Conservation (phyloP, 2,113 vertebrate genomes). For the Lucifuga dentata region DNA sequence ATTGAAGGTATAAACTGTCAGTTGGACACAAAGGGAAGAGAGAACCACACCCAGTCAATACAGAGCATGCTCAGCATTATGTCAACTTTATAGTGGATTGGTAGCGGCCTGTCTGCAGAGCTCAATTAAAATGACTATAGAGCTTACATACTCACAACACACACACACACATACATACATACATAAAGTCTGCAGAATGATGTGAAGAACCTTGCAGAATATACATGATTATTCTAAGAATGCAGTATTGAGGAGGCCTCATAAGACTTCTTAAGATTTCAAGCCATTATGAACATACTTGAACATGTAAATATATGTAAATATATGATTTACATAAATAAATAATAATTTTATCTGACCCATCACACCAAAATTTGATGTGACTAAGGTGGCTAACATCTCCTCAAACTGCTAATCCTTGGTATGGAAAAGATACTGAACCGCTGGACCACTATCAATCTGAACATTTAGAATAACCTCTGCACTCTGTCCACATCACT, state of each 20-base stretch:
- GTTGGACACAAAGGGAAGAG: conserved; percentile 32
- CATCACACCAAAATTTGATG: no score
- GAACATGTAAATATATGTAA: no score
- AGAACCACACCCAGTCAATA: conserved; percentile 60
- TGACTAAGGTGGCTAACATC: no score
- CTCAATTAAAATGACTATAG: conserved; percentile 40
- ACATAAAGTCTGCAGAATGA: conserved; percentile 1
- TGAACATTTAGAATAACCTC: neutral
- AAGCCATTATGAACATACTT: no score
- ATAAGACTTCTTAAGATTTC: no score
- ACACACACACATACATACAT: neutral
- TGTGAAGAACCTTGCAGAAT: no score
- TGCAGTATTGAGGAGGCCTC: no score
- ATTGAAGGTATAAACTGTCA: conserved; percentile 14
- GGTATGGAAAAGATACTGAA: neutral
- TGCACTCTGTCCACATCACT: neutral
- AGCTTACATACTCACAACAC: neutral
- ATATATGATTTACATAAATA: no score
- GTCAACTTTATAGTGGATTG: conserved; percentile 54
- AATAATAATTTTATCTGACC: no score
- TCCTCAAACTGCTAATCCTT: no score
- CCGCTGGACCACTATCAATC: neutral
- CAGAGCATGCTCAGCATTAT: conserved; percentile 73
- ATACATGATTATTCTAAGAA: no score
- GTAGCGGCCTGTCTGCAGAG: conserved; percentile 41